phyloP scores from a whole-genome alignment of 2,797 vertebrate species.

The Erethizon dorsatum region DNA sequence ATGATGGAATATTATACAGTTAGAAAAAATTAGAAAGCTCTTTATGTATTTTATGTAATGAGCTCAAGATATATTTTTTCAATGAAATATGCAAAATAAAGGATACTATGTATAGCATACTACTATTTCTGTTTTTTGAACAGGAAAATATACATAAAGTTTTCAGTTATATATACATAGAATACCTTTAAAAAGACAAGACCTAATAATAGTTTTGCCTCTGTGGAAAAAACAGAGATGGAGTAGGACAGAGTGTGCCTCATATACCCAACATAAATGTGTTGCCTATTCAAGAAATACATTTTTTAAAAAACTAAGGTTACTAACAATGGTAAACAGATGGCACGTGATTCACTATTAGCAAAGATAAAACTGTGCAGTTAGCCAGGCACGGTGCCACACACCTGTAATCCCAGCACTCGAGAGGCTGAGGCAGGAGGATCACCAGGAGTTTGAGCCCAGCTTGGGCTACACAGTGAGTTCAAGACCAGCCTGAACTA shows the following conservation, averaged over 20 bases:
- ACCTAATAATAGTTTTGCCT: neutral
- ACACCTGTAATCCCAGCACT: neutral
- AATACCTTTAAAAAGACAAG: slow-evolving; percentile 48
- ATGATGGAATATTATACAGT: neutral
- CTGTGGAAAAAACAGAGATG: neutral
- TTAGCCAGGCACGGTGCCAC: neutral
- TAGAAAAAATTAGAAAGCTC: slow-evolving; percentile 43
- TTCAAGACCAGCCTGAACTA: neutral
- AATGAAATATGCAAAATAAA: slow-evolving; percentile 54
- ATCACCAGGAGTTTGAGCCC: neutral
- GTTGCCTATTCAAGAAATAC: slow-evolving; percentile 51
- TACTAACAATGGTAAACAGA: neutral
- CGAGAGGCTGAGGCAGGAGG: neutral
- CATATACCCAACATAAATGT: neutral
- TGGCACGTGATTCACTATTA: neutral
- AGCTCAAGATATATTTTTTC: slow-evolving; percentile 23
- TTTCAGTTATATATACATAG: neutral
- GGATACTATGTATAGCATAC: neutral
- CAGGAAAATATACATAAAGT: neutral
- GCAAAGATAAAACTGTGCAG: neutral
- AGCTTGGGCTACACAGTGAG: neutral
- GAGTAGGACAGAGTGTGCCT: neutral
- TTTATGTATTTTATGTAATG: slow-evolving; percentile 47
- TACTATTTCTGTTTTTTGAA: neutral
- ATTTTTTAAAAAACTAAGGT: slow-evolving; percentile 21